These are phyloP conservation scores for Oryctolagus cuniculus DNA, from an alignment of 2,113 vertebrate species.

Conservation along the genomic window mOryCun1.1 NC_091447.1:49565501-49566000, in stretches of 20 bases:
- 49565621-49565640: neutral
- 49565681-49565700: neutral
- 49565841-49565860: neutral
- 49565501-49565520: neutral
- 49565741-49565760: neutral
- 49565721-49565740: neutral
- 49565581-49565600: neutral
- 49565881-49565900: neutral
- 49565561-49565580: neutral
- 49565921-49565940: neutral
- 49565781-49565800: neutral
- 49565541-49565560: fast-evolving
- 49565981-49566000: neutral
- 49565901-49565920: neutral
- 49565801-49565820: neutral
- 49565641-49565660: fast-evolving
- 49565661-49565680: neutral
- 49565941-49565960: neutral
- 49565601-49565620: neutral
- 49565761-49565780: neutral
- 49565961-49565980: neutral
- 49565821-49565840: neutral
- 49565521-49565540: neutral
- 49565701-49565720: neutral
- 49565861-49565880: neutral